Base-by-base conservation (phyloP, 1,140 invertebrate species). In the Charaxes varanes region DNA sequence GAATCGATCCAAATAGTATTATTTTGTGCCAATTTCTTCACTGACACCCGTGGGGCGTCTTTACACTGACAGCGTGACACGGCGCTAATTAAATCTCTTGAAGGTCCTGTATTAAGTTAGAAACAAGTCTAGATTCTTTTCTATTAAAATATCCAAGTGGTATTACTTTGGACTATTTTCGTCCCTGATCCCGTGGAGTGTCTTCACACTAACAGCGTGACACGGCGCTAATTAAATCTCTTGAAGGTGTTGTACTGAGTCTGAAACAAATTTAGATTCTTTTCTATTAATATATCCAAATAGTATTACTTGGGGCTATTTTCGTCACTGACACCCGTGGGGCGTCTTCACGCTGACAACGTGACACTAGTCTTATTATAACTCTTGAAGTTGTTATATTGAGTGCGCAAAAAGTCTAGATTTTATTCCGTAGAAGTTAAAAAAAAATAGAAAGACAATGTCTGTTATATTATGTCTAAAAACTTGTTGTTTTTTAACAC, bases 1-100 rank as follows among this genome's bases (percentile, higher is more conserved):
- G n/a, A n/a, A n/a, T n/a, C n/a, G n/a, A n/a, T n/a, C n/a, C n/a
- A 44, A 44, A 36, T 35, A 44, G 41, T 28, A 36, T 44, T 36
- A 44, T 33, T 36, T 36, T 15, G 33, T 32, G 27, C 17, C 33
- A 33, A 17, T 33, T 17, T 44, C 33, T 6, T 33, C 19, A 36
- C 18, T 23, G 27, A 19, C 16, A 33, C 11, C 11, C 6, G n/a
- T 18, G 19, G 10, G 31, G 11, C 19, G 27, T 31, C 24, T 44
- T 36, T 27, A 44, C 11, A 36, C 27, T n/a, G 41, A 11, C 16
- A 14, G 18, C 26, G 18, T 4, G 12, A 30, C 26, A 23, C 37
- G 27, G 18, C 6, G 2, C 12, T 21, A 14, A 38, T 31, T 18
- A n/a, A n/a, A n/a, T n/a, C n/a, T n/a, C n/a, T n/a, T n/a, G n/a